phyloP scores from a whole-genome alignment of 2,113 vertebrate genomes.

The Lophochroa leadbeateri region DNA sequence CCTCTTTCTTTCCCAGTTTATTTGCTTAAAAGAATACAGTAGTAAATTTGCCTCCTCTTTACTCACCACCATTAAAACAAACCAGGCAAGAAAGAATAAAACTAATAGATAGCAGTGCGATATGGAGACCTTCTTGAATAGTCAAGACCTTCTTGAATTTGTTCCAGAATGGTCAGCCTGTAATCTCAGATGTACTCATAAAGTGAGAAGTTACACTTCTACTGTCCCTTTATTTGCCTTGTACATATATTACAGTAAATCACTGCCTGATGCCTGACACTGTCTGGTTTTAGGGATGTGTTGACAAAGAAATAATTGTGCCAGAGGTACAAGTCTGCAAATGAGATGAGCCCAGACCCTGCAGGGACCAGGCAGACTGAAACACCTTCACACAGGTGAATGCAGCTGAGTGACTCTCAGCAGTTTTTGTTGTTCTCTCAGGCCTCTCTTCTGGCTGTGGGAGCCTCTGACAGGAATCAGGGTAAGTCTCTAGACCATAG shows the following conservation, averaged over 20 bases:
- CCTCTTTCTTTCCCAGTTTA: background rate
- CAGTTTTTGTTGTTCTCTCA: background rate
- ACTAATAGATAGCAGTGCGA: background rate
- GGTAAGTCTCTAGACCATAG: background rate
- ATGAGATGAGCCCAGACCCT: accelerated
- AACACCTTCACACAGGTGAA: background rate
- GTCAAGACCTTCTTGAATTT: background rate
- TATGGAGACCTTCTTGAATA: background rate
- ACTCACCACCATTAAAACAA: background rate
- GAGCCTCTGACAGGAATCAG: background rate
- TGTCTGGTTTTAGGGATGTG: background rate
- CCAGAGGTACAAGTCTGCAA: background rate
- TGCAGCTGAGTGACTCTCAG: background rate
- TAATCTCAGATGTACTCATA: background rate
- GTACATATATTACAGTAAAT: background rate
- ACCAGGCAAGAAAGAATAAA: background rate
- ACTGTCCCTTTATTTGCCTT: background rate
- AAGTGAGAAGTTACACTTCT: background rate
- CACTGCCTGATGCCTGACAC: background rate
- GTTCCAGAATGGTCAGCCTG: background rate
- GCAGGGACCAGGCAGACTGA: background rate
- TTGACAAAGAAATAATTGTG: background rate
- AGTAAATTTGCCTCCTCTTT: background rate
- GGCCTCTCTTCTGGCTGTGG: background rate
- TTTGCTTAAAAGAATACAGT: background rate